A percentile compares a stretch with the other conserved stretches of the same genome.
These are phyloP conservation scores for Prunella strophiata DNA, from an alignment of 2,797 vertebrate species.

Conservation along the genomic window DNA sequence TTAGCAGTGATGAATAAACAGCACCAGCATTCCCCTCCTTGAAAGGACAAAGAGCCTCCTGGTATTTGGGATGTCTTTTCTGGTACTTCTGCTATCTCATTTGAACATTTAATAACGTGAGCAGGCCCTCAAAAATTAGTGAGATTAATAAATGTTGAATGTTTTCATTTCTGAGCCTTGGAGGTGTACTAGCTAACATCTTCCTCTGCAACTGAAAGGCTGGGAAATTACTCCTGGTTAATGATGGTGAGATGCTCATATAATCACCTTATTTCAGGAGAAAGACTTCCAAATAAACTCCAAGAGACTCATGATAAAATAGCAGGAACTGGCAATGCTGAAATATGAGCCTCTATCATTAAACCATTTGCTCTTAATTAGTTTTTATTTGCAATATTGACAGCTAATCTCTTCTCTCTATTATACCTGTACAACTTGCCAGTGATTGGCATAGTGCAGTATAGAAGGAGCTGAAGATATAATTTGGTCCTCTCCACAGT, in stretches of 20 bases:
- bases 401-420: not conserved
- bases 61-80: not conserved
- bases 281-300: slow-evolving; percentile 48
- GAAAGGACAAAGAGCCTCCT: not conserved
- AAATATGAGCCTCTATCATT: slow-evolving; percentile 14
- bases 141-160: not conserved
- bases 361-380: slow-evolving; percentile 38
- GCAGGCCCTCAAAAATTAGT: slow-evolving; percentile 2
- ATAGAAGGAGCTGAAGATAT: not conserved
- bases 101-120: not conserved
- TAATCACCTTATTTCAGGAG: slow-evolving; percentile 51
- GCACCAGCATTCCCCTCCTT: not conserved
- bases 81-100: not conserved
- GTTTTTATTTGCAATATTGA: slow-evolving; percentile 62
- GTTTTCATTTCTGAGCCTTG: slow-evolving; percentile 39
- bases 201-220: slow-evolving; percentile 23
- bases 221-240: slow-evolving; percentile 43
- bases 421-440: not conserved
- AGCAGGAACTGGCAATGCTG: not conserved
- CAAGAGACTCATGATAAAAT: not conserved
- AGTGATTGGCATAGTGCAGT: not conserved
- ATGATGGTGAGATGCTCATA: slow-evolving; percentile 19
- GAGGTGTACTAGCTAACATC: slow-evolving; percentile 6
- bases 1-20: slow-evolving; percentile 44
- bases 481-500: not conserved